A percentile compares a stretch with the other conserved stretches of the same genome.
phyloP scores from a whole-genome alignment of 2,113 vertebrate genomes.

The Papio anubis region DNA sequence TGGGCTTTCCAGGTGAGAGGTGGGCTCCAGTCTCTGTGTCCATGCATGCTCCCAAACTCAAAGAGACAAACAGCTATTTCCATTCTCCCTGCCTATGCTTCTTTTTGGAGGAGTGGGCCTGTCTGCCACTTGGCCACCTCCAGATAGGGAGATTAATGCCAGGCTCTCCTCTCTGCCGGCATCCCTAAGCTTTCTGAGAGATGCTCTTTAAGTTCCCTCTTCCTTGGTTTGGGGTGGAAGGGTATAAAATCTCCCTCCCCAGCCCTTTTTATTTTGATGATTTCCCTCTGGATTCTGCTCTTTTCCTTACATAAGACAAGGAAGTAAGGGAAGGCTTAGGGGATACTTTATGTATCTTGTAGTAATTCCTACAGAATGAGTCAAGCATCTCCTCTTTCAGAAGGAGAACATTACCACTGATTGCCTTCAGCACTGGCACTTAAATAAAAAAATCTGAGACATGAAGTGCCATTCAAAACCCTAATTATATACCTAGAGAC shows the following conservation, averaged over 20 bases:
- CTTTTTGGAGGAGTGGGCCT: background rate
- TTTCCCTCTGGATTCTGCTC: background rate
- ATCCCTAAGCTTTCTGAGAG: background rate
- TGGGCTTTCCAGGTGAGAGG: background rate
- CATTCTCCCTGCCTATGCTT: background rate
- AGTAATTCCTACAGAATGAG: background rate
- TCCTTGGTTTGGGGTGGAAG: background rate
- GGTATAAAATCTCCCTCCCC: background rate
- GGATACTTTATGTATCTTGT: background rate
- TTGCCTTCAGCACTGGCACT: background rate
- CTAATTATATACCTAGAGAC: background rate
- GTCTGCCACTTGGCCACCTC: background rate
- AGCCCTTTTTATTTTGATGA: background rate
- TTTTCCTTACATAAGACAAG: background rate
- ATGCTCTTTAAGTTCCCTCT: background rate
- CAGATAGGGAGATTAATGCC: background rate
- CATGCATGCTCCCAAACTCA: background rate
- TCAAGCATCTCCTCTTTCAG: background rate
- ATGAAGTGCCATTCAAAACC: background rate
- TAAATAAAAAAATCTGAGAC: background rate
- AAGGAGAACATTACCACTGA: background rate
- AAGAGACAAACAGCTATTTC: background rate
- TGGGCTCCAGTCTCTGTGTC: background rate
- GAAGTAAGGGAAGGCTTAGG: background rate
- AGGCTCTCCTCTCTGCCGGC: too few relatives aligned